Evolutionary conservation across 2,113 vertebrate species (phyloP).

Genomic region (Todiramphus chloris): DNA sequence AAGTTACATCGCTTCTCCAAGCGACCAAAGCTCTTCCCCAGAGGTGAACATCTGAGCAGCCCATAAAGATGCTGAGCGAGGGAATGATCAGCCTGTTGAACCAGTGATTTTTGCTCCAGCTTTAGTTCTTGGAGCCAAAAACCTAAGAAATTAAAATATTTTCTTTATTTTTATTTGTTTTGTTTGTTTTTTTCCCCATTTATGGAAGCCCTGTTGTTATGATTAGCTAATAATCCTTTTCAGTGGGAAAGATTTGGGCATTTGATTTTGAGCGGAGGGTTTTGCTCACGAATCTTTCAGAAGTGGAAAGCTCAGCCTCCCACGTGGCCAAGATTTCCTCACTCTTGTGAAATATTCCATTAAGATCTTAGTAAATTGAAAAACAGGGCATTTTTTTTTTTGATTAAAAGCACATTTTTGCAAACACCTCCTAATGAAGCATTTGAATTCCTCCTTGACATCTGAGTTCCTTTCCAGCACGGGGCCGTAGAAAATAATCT

Average conservation of each 20-base stretch:
- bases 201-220: background rate
- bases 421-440: constrained; percentile 64
- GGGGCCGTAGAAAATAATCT: constrained; percentile 64
- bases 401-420: constrained; percentile 30
- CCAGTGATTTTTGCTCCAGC: background rate
- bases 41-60: background rate
- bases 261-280: background rate
- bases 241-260: accelerated
- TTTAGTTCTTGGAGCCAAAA: background rate
- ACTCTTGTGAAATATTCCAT: constrained; percentile 8
- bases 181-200: background rate
- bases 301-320: background rate
- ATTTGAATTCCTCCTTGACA: constrained; percentile 66
- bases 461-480: constrained; percentile 41
- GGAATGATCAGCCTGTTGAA: background rate
- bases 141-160: background rate
- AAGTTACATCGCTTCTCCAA: background rate
- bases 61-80: background rate
- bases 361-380: constrained; percentile 46
- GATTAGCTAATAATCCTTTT: background rate
- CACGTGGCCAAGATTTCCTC: background rate
- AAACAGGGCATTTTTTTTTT: background rate
- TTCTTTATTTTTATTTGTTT: background rate
- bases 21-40: background rate
- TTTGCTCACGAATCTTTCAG: background rate